Conservation (phyloP, 2,797 vertebrate genomes). For the Erethizon dorsatum region DNA sequence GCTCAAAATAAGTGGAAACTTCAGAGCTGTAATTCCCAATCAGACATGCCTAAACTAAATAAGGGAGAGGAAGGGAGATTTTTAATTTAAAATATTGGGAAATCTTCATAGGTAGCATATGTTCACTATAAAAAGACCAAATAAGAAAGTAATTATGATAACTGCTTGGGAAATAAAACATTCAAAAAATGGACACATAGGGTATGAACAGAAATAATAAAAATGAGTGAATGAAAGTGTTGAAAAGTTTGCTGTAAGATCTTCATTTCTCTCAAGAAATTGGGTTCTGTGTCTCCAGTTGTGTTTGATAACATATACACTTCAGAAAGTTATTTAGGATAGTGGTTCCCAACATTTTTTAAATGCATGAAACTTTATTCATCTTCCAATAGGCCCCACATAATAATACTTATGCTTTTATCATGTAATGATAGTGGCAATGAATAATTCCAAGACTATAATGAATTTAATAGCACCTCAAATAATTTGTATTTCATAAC, state of each 20-base stretch:
- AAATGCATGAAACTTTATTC: slow-evolving; percentile 7
- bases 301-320: neutral
- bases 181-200: neutral
- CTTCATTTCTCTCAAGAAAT: neutral
- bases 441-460: neutral
- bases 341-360: neutral
- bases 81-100: slow-evolving; percentile 14
- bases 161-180: slow-evolving; percentile 19
- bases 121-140: slow-evolving; percentile 32
- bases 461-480: slow-evolving; percentile 42
- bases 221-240: neutral
- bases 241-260: neutral
- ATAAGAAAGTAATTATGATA: slow-evolving; percentile 23
- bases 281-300: neutral
- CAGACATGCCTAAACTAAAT: slow-evolving; percentile 2
- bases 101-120: neutral
- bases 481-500: slow-evolving; percentile 44
- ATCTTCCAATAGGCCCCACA: neutral
- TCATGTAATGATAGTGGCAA: neutral
- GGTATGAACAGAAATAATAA: slow-evolving; percentile 26
- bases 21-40: slow-evolving; percentile 5
- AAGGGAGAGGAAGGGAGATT: slow-evolving; percentile 29
- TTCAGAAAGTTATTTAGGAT: neutral
- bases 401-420: slow-evolving; percentile 30
- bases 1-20: slow-evolving; percentile 15